Evolutionary conservation across 2,888 invertebrate species (phyloP), one percentile per base, ranked within the genome.

Genomic region (Platynereis dumerilii): DNA sequence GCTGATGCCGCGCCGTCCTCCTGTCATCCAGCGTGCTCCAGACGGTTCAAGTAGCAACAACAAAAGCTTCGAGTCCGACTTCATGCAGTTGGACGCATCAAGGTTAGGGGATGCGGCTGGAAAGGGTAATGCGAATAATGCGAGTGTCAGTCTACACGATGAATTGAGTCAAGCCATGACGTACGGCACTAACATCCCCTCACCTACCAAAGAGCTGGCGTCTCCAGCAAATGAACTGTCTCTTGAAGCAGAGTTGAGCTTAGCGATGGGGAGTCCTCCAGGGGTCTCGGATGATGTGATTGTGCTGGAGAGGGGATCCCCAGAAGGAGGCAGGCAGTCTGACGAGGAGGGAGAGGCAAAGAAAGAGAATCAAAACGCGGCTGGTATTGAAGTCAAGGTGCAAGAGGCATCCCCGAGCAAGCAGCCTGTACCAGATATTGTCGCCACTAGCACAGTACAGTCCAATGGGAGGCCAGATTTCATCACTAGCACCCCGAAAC

Each of bases 1-100:
- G 62, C 68, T 79, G 39, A 70, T 74, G 60, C 75, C 78, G 3
- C 58, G 67, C 22, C 58, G 66, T 22, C 60, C 44, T 1, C 61
- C 62, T 2, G 29, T 34, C 20, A 58, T 64, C 22, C 34, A 29
- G 20, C 10, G 20, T 5, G 39, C 26, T 2, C 17, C 2, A 17
- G n/a, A 54, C 27, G 48, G 27, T 39, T 22, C 52, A 1, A 22
- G 44, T 10, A 27, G 26, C 42, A 61, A 54, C 29, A 48, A 20
- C 24, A 29, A 42, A 20, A 59, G 66, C n/a, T 69, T 69, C n/a
- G 66, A 66, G 28, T 69, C 66, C 20, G 61, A 66, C 28, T 66
- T 69, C 39, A 55, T 69, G 15, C 60, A 55, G 60, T 54, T 65
- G 28, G 44, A 68, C 24, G 66, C 48, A 7, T 65, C 68, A 0